A percentile compares a stretch with the other conserved stretches of the same genome.
Evolutionary conservation across 1,140 invertebrate species (phyloP).

Genomic region (Bradynema listronoti): DNA sequence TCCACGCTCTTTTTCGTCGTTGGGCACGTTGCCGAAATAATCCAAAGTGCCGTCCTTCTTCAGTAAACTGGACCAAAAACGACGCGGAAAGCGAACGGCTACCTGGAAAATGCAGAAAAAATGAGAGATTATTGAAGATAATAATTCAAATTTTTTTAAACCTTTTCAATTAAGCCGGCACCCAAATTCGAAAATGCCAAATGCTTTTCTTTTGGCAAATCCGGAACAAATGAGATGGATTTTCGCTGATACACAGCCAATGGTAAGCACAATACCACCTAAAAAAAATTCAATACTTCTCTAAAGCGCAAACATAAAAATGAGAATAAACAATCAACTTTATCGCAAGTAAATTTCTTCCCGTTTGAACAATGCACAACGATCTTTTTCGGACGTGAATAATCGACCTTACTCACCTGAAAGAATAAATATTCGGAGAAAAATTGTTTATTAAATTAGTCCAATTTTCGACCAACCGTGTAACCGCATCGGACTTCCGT

Average conservation of each 20-base stretch:
- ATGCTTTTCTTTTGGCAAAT: conserved; percentile 58
- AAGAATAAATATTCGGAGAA: too few species aligned
- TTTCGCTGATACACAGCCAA: conserved; percentile 59
- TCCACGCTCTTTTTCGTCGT: conserved; percentile 45
- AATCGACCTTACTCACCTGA: conserved; percentile 33
- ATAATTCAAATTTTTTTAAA: conserved; percentile 23
- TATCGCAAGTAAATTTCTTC: conserved; percentile 24
- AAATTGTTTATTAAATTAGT: conserved; percentile 4
- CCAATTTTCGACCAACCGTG: conserved; percentile 34
- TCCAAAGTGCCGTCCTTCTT: conserved; percentile 42
- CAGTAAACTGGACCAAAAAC: conserved; percentile 59
- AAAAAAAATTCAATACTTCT: conserved; percentile 2
- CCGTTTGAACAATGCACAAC: conserved; percentile 51
- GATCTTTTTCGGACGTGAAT: conserved; percentile 45
- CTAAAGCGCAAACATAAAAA: conserved; percentile 4
- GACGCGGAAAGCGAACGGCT: conserved; percentile 58
- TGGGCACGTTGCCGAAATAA: conserved; percentile 60
- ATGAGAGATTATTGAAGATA: conserved; percentile 4
- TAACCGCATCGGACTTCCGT: conserved; percentile 49
- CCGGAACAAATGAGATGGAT: conserved; percentile 58
- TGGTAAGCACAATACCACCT: conserved; percentile 42
- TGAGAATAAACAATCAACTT: conserved; percentile 14
- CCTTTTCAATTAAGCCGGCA: conserved; percentile 61
- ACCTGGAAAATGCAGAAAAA: conserved; percentile 28
- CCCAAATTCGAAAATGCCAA: conserved; percentile 59